Evolutionary conservation across 2,888 invertebrate species (phyloP).

Genomic region (Frankliniella fusca): DNA sequence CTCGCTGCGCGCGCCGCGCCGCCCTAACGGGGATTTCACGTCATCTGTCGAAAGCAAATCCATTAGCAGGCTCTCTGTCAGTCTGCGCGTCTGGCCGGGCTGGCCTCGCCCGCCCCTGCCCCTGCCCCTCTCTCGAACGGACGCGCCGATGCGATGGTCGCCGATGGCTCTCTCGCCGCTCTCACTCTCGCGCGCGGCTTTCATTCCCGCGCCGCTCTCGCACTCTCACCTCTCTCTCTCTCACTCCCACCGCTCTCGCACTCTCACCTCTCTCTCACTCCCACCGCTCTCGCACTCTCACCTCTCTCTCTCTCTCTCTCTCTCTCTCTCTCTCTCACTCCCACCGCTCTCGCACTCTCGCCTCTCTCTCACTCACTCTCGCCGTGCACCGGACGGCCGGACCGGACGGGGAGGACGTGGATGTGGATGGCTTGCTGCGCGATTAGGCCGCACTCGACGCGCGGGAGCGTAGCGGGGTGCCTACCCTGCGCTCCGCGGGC

Average conservation of each 20-base stretch:
- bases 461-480: too few species aligned
- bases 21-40: too few species aligned
- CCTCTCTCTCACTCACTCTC: constrained; percentile 39
- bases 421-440: too few species aligned
- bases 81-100: too few species aligned
- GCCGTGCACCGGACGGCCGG: constrained; percentile 43
- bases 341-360: constrained; percentile 8
- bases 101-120: too few species aligned
- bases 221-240: constrained; percentile 40
- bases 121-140: too few species aligned
- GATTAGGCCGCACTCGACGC: too few species aligned
- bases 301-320: constrained; percentile 32
- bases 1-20: too few species aligned
- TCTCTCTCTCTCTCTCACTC: constrained; percentile 28
- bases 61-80: too few species aligned
- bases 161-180: neutral
- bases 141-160: too few species aligned
- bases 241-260: constrained; percentile 20
- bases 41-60: too few species aligned
- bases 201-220: neutral
- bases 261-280: constrained; percentile 28
- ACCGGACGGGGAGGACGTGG: neutral
- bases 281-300: constrained; percentile 34
- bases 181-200: constrained; percentile 43
- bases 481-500: too few species aligned